These are phyloP conservation scores for Brenthis daphne DNA, from an alignment of 2,888 invertebrate species.

Conservation along the genomic window DNA sequence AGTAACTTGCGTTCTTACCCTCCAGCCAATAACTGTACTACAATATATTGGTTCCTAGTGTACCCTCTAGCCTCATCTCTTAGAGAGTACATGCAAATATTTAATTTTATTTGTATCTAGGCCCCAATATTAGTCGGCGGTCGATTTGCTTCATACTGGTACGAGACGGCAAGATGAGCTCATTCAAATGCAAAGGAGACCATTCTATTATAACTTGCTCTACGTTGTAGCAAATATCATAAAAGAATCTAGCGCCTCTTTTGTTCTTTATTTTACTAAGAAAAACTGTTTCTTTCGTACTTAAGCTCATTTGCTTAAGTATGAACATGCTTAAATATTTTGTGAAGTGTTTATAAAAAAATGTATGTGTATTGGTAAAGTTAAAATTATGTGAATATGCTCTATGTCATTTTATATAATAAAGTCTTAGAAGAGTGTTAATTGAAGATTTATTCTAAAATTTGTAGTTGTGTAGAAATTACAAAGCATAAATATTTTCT, in stretches of 20 bases:
- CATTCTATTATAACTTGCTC: slow-evolving; percentile 39
- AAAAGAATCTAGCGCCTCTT: slow-evolving; percentile 36
- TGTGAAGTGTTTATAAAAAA: neutral
- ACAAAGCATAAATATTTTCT: neutral
- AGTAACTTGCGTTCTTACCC: slow-evolving; percentile 1
- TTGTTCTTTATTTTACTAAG: slow-evolving; percentile 34
- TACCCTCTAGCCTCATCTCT: slow-evolving; percentile 16
- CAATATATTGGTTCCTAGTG: neutral
- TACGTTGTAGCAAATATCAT: slow-evolving; percentile 35
- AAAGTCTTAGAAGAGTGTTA: no score
- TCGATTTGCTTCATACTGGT: slow-evolving; percentile 28
- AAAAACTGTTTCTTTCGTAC: slow-evolving; percentile 29
- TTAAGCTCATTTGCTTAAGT: slow-evolving; percentile 20
- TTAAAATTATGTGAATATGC: neutral
- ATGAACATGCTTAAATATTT: slow-evolving; percentile 8
- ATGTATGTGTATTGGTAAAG: neutral
- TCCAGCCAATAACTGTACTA: slow-evolving; percentile 22
- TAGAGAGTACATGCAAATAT: slow-evolving; percentile 17
- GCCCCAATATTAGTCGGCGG: slow-evolving; percentile 28
- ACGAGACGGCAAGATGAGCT: slow-evolving; percentile 34
- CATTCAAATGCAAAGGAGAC: slow-evolving; percentile 40
- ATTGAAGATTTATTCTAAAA: no score
- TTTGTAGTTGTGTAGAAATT: no score
- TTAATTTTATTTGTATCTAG: slow-evolving; percentile 25
- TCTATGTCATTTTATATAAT: no score